These are phyloP conservation scores for Asarcornis scutulata DNA, from an alignment of 2,113 vertebrate species.

Conservation along the genomic window DNA sequence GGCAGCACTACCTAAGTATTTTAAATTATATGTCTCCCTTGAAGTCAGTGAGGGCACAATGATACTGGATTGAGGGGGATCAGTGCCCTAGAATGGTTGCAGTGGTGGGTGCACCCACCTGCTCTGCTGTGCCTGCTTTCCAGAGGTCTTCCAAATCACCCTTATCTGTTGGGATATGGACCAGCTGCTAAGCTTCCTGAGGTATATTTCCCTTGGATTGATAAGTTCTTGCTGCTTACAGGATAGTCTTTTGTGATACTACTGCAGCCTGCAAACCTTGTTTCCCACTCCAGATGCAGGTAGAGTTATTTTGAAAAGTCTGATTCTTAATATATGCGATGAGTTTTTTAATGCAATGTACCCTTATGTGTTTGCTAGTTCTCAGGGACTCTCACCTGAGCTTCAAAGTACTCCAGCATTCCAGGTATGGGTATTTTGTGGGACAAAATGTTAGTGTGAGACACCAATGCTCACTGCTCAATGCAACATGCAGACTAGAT, in stretches of 20 bases:
- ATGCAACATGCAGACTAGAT: neutral
- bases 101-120: neutral
- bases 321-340: rapidly evolving
- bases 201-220: neutral
- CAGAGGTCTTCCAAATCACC: neutral
- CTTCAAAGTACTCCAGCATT: neutral
- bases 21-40: neutral
- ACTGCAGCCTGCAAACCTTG: neutral
- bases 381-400: neutral
- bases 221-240: neutral
- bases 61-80: neutral
- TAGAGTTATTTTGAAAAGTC: neutral
- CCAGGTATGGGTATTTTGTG: neutral
- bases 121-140: neutral
- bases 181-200: neutral
- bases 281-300: neutral
- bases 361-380: neutral
- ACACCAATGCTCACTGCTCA: neutral
- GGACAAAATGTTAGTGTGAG: rapidly evolving
- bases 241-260: neutral
- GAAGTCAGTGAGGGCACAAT: neutral
- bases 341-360: neutral
- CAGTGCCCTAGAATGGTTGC: neutral
- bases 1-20: neutral
- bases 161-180: rapidly evolving